Evolutionary conservation across 64 coral and sea anemone species (phyloP).

Genomic region (Pocillopora damicornis): DNA sequence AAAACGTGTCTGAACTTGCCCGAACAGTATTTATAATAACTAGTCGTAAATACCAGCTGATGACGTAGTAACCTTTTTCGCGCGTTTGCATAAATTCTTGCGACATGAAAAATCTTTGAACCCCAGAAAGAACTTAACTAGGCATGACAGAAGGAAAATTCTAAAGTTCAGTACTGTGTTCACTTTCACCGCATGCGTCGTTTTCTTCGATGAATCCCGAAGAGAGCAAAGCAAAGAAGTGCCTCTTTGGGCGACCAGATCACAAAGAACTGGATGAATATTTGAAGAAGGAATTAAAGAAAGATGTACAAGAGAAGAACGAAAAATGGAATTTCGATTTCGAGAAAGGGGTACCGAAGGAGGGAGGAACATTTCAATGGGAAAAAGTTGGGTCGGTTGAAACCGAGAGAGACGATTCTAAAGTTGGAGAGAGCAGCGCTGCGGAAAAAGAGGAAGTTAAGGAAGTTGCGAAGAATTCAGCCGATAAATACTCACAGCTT

Average conservation of each 20-base stretch:
- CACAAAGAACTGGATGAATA: neutral
- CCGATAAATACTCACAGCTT: neutral
- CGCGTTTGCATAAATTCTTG: conserved; percentile 2
- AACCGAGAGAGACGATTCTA: neutral
- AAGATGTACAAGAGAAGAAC: conserved; percentile 15
- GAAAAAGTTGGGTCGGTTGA: neutral
- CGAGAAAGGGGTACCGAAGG: neutral
- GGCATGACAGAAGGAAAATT: neutral
- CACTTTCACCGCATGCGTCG: neutral
- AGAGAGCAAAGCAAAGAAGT: conserved; percentile 6
- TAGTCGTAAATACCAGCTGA: neutral
- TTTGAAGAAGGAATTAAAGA: neutral
- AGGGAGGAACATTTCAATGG: neutral
- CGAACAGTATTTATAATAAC: neutral
- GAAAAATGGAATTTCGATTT: conserved; percentile 25
- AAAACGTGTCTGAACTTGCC: conserved; percentile 17
- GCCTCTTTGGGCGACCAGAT: conserved; percentile 13
- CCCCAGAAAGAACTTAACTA: neutral
- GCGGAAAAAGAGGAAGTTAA: neutral
- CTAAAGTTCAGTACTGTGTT: neutral
- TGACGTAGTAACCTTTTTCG: conserved; percentile 37
- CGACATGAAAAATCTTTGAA: neutral
- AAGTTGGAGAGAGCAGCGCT: too few relatives aligned
- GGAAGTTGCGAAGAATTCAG: neutral
- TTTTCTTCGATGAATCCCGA: neutral